Evolutionary conservation across 2,797 vertebrate species (phyloP).

Genomic region (Acrocephalus scirpaceus): DNA sequence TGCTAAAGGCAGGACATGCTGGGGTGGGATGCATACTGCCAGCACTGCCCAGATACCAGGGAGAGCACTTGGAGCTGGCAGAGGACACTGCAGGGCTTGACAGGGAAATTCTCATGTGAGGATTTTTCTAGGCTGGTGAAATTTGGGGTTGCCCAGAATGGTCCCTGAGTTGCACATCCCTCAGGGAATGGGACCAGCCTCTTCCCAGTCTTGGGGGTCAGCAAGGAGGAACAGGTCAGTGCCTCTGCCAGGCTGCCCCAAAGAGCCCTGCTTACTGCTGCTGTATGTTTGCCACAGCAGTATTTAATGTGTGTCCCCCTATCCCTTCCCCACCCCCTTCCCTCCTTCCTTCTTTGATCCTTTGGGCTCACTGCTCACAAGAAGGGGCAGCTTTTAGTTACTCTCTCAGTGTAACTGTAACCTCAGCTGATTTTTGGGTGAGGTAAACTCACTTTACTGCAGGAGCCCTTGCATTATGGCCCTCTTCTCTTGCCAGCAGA

Average conservation of each 20-base stretch:
- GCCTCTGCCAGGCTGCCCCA: not conserved
- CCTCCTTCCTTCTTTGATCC: not conserved
- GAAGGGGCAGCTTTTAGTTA: not conserved
- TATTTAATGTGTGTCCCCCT: accelerated
- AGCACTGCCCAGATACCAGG: accelerated
- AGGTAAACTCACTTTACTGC: not conserved
- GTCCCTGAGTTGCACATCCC: not conserved
- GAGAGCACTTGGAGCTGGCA: not conserved
- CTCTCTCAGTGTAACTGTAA: not conserved
- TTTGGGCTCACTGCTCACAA: not conserved
- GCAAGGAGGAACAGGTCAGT: not conserved
- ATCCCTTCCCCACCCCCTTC: not conserved
- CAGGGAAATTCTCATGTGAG: accelerated
- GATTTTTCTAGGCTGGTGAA: not conserved
- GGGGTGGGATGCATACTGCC: accelerated
- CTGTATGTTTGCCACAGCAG: not conserved
- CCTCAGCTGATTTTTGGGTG: not conserved
- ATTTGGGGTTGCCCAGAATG: not conserved
- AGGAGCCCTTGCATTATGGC: not conserved
- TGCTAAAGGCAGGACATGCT: not conserved
- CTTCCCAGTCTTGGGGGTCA: not conserved
- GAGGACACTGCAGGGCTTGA: not conserved
- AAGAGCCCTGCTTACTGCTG: not conserved
- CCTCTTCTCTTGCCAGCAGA: not conserved
- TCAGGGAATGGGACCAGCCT: not conserved